phyloP scores from a whole-genome alignment of 30 jellyfish, hydroid and myxozoan species.

The Mastigias papua region DNA sequence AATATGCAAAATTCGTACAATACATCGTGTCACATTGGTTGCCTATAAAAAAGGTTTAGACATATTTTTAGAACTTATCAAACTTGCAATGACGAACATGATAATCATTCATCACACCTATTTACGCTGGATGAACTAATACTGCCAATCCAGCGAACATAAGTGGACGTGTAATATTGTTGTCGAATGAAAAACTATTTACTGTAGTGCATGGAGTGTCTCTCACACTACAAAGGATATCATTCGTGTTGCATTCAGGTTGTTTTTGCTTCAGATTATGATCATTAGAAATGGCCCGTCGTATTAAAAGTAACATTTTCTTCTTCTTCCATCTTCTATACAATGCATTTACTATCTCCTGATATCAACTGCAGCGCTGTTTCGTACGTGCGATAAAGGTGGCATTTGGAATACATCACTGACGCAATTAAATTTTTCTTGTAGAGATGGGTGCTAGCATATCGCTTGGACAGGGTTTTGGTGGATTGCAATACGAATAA shows the following conservation, averaged over 20 bases:
- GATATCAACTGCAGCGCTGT: too few species aligned
- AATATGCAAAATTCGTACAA: constrained; percentile 4
- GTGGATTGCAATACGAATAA: constrained; percentile 50
- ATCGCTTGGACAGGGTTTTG: constrained; percentile 34
- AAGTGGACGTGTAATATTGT: not conserved
- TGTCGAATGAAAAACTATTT: not conserved
- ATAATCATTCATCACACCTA: too few species aligned
- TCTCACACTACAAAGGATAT: not conserved
- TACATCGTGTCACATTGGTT: constrained; percentile 30
- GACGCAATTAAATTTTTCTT: not conserved
- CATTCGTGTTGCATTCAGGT: too few species aligned
- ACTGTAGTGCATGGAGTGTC: not conserved
- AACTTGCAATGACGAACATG: not conserved
- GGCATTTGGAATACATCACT: too few species aligned
- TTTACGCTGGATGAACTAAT: too few species aligned
- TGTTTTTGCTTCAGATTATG: too few species aligned
- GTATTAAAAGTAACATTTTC: not conserved
- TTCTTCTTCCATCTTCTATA: not conserved
- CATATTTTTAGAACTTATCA: not conserved
- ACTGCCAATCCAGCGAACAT: not conserved
- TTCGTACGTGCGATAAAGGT: too few species aligned
- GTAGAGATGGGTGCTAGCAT: constrained; percentile 81
- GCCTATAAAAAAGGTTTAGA: not conserved
- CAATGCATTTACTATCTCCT: not conserved
- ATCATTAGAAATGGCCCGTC: not conserved